Conservation (phyloP, 1,140 invertebrate genomes). For the Muscidifurax raptorellus region DNA sequence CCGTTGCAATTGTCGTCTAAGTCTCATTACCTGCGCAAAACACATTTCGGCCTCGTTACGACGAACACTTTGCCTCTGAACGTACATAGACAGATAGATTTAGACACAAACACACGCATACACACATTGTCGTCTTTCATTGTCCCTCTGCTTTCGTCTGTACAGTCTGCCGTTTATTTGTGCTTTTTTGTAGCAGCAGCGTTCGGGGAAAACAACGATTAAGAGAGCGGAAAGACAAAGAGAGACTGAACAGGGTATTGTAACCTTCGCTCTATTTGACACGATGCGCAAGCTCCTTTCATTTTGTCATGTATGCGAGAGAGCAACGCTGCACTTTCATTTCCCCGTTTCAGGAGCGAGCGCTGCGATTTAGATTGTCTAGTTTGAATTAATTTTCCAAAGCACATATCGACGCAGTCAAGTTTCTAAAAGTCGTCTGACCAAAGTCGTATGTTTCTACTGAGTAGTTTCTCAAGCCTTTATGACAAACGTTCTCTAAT, state of each 20-base stretch:
- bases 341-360: background rate
- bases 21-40: conserved; percentile 18
- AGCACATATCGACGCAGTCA: too few species aligned
- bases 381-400: background rate
- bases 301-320: too few species aligned
- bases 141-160: background rate
- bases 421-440: background rate
- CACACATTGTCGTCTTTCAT: too few species aligned
- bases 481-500: background rate
- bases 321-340: background rate
- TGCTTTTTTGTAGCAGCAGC: too few species aligned
- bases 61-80: background rate
- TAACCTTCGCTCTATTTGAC: background rate
- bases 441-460: background rate
- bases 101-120: background rate
- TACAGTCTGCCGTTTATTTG: background rate
- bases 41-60: conserved; percentile 1
- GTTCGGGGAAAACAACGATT: background rate
- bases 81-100: too few species aligned
- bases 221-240: background rate
- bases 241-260: background rate
- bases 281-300: background rate
- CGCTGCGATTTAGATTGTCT: too few species aligned
- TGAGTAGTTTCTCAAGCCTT: background rate
- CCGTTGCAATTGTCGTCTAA: conserved; percentile 1